Base-by-base conservation (phyloP, 2,797 vertebrate genomes). In the Pangasius larnaudii region DNA sequence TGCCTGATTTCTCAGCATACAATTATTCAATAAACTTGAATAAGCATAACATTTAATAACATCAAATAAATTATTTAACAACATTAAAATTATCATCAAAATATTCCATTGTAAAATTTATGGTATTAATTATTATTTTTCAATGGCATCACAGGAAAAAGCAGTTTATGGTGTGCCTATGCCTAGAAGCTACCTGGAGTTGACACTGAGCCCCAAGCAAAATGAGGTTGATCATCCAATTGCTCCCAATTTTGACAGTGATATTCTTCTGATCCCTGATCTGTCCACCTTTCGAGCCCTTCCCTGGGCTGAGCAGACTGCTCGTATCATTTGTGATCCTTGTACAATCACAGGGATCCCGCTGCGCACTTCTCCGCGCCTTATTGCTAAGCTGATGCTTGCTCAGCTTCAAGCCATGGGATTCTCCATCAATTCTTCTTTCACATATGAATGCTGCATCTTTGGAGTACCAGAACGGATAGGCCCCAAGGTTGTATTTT, bases 371-470 rank as follows among this genome's bases (percentile, higher is more conserved):
- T 98, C 98, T 0, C 98, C 98, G 0, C 96, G 98, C 59, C 95
- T 97, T 59, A 96, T 99, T 0, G 98, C 97, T 67, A 98, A 97
- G 92, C 96, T 95, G 89, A 97, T 97, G 90, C 95, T 99, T 22
- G 92, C 91, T 9, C 97, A 97, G 91, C 97, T 99, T 67, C 96
- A 96, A 42, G 96, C 93, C 69, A 88, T 94, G 30, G 98, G 98
- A 1, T 98, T 99, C 93, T 97, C 96, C 18, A 88, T 99, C 80
- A 92, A 95, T 82, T 96, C 97, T 1, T 97, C 97, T 63, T 99
- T 99, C 93, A 97, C 96, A 30, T 99, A 98, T 0, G 97, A 99
- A 92, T 99, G 98, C 93, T 98, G 97, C 53, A 95, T 99, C 84
- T 96, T 98, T 4, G 96, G 96, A 1, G 92, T 97, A n/a, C 96